Evolutionary conservation across 2,113 vertebrate species (phyloP), one percentile per base, ranked within the genome.

Genomic region (Microcebus ravelobensis): DNA sequence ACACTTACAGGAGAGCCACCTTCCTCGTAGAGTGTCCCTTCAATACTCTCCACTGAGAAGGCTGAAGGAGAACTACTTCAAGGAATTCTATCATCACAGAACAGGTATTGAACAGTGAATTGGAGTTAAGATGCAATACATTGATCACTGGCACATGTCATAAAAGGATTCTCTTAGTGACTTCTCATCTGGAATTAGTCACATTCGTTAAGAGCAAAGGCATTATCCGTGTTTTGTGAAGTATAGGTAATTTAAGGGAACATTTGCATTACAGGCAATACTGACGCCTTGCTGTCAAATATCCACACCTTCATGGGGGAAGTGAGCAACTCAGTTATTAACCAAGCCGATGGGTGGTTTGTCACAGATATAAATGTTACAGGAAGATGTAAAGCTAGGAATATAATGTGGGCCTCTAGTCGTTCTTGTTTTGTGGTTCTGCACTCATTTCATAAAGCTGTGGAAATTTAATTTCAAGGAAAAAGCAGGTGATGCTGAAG

Each of bases 381-480:
- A 29, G 34, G 48, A 95, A 71, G 93, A 94, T 11, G 23, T 27
- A 79, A 14, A 48, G 48, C 50, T 87, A 23, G 45, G 86, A 36
- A 68, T 76, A 55, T 34, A 15, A 63, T 45, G 20, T 1, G 25
- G 79, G 23, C 25, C n/a, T 86, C 79, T 67, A 29, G 42, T 71
- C 77, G 42, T 63, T 29, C 25, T 92, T 77, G 20, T 34, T 92
- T 87, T 76, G 86, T 73, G 39, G 50, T 74, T 90, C 80, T 45
- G 6, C 45, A 25, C 10, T 65, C 15, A 2, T 86, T 84, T 94
- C 52, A 89, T 17, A 71, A 96, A 95, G 63, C 68, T 59, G 12
- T 25, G 77, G 73, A 90, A 68, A 63, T 79, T 48, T 83, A 52
- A 87, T 89, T 73, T 85, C 57, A 94, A 74, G 57, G n/a, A 61